Evolutionary conservation across 2,113 vertebrate species (phyloP), one percentile per base, ranked within the genome.

Genomic region (Ophthalmolycus amberensis): DNA sequence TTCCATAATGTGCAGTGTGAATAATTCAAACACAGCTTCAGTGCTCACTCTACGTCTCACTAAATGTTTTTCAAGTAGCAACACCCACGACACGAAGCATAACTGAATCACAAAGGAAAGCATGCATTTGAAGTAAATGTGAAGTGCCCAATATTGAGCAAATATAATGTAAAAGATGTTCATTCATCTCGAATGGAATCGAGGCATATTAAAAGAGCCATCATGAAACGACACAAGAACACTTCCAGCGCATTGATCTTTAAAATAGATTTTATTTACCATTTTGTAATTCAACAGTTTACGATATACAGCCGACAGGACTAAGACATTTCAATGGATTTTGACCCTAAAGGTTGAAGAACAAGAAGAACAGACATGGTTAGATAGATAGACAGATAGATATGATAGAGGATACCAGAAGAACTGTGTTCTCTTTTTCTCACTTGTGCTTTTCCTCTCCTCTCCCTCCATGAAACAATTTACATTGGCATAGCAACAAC

Each of bases 241-340:
- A 76, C 75, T 52, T 62, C 63, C 66, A 58, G 56, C 8, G 1
- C 6, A 65, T 22, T 92, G 92, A 92, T 94, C 93, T 95, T 95
- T 96, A 96, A 96, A 96, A 96, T 95, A 96, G 90, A 95, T 93
- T 95, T 95, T 96, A 96, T 95, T 96, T 94, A 92, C 89, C 93
- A 94, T 94, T 93, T 95, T 94, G 93, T 94, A 95, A 94, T 94
- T 90, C 88, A 95, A 95, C 93, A 95, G 92, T 94, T 95, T 95
- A 95, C 94, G 90, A 95, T 94, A 95, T 90, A 95, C 93, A 94
- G 90, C 88, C 85, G 95, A 95, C 92, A 92, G 78, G 93, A 95
- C 93, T 95, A 96, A 94, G 89, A 95, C 94, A 94, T 91, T 89
- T 93, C 93, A 92, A 94, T 94, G 89, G 82, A 94, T 92, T 95